phyloP scores from a whole-genome alignment of 2,888 invertebrate species.

The Bugulina stolonifera region DNA sequence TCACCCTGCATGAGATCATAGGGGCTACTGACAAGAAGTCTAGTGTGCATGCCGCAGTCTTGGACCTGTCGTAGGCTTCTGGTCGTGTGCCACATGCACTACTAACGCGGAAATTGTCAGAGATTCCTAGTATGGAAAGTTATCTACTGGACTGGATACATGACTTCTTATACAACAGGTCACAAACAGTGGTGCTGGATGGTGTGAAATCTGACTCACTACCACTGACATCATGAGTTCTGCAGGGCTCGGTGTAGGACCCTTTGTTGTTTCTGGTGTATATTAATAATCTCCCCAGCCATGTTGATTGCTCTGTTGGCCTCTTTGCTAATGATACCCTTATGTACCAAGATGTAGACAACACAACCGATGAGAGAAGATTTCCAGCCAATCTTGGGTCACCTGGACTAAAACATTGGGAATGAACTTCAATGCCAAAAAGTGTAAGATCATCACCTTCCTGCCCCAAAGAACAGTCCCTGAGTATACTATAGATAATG shows the following conservation, averaged over 20 bases:
- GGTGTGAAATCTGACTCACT: conserved; percentile 13
- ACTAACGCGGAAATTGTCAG: conserved; percentile 5
- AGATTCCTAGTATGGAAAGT: not conserved
- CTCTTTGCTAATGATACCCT: conserved; percentile 27
- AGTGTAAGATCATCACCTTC: conserved; percentile 19
- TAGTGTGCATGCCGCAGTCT: not conserved
- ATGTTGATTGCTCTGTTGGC: conserved; percentile 15
- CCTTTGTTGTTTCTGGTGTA: conserved; percentile 24
- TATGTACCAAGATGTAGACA: conserved; percentile 14
- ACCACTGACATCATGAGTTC: not conserved
- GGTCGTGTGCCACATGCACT: not conserved
- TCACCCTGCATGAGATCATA: conserved; percentile 6
- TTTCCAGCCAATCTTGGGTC: conserved; percentile 22
- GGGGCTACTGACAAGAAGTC: not conserved
- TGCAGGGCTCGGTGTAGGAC: conserved; percentile 24
- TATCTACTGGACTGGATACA: not conserved
- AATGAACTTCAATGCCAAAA: conserved; percentile 19
- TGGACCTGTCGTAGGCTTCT: conserved; percentile 7
- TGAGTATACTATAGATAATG: not conserved
- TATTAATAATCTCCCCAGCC: conserved; percentile 25
- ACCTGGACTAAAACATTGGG: conserved; percentile 25
- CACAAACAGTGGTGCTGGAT: conserved; percentile 16
- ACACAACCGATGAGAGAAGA: not conserved
- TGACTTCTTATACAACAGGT: conserved; percentile 9
- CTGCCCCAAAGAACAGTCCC: not conserved